Conservation (phyloP, 2,797 vertebrate species). For the Peromyscus nudipes region DNA sequence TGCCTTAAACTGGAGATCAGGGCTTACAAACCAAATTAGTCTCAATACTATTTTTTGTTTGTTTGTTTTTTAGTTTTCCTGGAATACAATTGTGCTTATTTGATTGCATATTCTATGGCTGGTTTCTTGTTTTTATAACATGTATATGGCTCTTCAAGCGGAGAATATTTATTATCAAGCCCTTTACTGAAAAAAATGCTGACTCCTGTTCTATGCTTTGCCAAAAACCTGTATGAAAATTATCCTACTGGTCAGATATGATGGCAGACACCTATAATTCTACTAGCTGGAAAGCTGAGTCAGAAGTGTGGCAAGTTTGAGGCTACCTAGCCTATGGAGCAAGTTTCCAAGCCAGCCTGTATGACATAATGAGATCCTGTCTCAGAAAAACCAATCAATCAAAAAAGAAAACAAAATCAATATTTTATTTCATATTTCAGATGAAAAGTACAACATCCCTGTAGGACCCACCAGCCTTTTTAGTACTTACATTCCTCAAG, state of each 20-base stretch:
- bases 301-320: not conserved
- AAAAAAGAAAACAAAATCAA: not conserved
- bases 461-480: not conserved
- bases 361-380: not conserved
- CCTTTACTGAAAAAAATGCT: not conserved
- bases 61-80: not conserved
- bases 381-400: not conserved
- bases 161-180: constrained; percentile 40
- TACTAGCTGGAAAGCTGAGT: not conserved
- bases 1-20: constrained; percentile 8
- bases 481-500: not conserved
- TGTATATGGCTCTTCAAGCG: not conserved
- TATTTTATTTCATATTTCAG: not conserved
- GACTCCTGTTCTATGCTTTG: not conserved
- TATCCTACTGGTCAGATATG: no score
- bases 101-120: not conserved
- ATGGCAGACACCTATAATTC: not conserved
- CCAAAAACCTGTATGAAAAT: not conserved
- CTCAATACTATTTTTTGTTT: not conserved
- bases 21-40: not conserved
- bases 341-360: not conserved
- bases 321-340: not conserved
- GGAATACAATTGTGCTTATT: not conserved
- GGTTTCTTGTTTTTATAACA: constrained; percentile 31
- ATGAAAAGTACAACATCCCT: not conserved